Evolutionary conservation across 2,888 invertebrate species (phyloP).

Genomic region (Teleiodes luculella): DNA sequence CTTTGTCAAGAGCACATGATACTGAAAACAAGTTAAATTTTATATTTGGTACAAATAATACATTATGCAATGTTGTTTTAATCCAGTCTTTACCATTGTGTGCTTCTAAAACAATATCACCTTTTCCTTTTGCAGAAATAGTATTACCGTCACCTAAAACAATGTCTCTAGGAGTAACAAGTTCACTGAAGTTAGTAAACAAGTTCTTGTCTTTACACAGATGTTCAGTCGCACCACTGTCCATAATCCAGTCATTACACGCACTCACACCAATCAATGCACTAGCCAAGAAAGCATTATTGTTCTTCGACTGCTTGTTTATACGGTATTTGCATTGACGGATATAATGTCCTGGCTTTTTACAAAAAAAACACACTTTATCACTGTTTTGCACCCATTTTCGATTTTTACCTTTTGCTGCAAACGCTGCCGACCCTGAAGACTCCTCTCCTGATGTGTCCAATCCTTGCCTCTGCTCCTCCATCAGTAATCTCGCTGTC

Average conservation of each 20-base stretch:
- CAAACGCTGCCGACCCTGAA: neutral
- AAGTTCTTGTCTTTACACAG: neutral
- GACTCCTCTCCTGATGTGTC: neutral
- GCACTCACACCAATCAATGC: neutral
- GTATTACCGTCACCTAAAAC: neutral
- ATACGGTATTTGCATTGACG: neutral
- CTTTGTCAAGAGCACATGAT: neutral
- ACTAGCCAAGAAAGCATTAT: neutral
- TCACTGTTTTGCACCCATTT: neutral
- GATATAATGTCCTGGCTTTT: neutral
- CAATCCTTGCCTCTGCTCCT: constrained; percentile 5
- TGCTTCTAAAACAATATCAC: neutral
- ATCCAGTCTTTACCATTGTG: constrained; percentile 3
- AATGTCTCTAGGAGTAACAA: neutral
- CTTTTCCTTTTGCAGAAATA: neutral
- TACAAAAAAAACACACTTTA: neutral
- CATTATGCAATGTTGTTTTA: constrained; percentile 1
- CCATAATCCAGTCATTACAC: neutral
- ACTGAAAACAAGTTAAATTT: constrained; percentile 12
- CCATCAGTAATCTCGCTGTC: constrained; percentile 8
- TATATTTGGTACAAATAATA: constrained; percentile 6
- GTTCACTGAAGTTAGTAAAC: neutral
- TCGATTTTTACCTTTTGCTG: neutral
- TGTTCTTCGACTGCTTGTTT: neutral
- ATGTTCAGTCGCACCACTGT: constrained; percentile 4